A percentile compares a stretch with the other conserved stretches of the same genome.
Evolutionary conservation across 1,140 invertebrate species (phyloP).

Genomic region (Lepidurus arcticus): DNA sequence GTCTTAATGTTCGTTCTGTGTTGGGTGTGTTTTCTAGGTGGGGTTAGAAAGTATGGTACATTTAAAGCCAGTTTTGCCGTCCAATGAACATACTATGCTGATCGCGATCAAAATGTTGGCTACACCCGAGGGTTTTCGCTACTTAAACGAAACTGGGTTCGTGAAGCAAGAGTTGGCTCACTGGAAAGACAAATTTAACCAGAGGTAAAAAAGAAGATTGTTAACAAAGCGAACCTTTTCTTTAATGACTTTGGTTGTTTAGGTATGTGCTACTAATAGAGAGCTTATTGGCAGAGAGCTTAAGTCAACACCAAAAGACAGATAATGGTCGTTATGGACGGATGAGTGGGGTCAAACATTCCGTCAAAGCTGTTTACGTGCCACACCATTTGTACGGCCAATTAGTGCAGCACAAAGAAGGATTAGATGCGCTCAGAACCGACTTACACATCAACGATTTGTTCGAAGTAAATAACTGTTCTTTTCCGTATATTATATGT

Average conservation of each 20-base stretch:
- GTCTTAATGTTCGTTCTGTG: too few relatives aligned
- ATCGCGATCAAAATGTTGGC: slow-evolving; percentile 2
- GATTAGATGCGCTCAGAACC: slow-evolving; percentile 59
- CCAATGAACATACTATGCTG: background rate
- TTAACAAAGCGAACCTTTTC: too few relatives aligned
- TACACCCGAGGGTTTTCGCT: background rate
- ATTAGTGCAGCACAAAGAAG: slow-evolving; percentile 68
- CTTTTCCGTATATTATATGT: background rate
- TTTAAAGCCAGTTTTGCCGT: background rate
- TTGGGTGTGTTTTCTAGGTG: slow-evolving; percentile 1
- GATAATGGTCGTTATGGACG: slow-evolving; percentile 61
- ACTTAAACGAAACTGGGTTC: background rate
- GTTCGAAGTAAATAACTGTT: slow-evolving; percentile 38
- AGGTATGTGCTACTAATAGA: slow-evolving; percentile 85
- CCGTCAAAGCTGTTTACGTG: slow-evolving; percentile 58
- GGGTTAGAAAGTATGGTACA: slow-evolving; percentile 1
- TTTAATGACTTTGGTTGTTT: too few relatives aligned
- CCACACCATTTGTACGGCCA: slow-evolving; percentile 85
- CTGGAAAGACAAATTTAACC: slow-evolving; percentile 16
- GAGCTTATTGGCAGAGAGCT: slow-evolving; percentile 73
- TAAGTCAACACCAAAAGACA: slow-evolving; percentile 74
- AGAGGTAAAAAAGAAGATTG: background rate
- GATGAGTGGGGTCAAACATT: slow-evolving; percentile 43
- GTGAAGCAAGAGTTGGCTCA: slow-evolving; percentile 21
- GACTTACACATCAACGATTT: slow-evolving; percentile 40